phyloP scores from a whole-genome alignment of 2,888 invertebrate genomes.

The Melanchra persicariae region DNA sequence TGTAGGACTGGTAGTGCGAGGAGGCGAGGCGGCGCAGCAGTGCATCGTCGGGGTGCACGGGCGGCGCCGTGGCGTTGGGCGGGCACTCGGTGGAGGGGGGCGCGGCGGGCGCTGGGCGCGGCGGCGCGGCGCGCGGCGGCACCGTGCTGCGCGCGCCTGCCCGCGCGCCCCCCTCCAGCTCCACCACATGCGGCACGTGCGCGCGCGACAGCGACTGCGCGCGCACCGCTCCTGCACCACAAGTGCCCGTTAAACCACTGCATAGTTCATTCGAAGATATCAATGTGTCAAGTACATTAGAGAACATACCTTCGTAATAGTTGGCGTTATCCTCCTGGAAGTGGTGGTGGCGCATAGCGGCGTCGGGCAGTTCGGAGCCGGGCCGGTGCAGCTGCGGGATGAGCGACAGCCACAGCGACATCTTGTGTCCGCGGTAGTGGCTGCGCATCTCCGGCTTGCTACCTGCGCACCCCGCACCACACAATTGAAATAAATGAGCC shows the following conservation, averaged over 20 bases:
- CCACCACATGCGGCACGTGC: constrained; percentile 90
- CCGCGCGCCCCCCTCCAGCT: constrained; percentile 78
- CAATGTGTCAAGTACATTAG: background rate
- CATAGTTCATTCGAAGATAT: background rate
- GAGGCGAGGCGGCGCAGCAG: constrained; percentile 94
- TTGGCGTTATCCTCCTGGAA: constrained; percentile 95
- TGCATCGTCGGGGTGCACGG: constrained; percentile 92
- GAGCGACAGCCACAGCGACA: constrained; percentile 97
- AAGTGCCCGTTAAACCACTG: background rate
- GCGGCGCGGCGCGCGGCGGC: constrained; percentile 86
- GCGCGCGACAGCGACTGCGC: constrained; percentile 93
- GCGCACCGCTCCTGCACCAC: constrained; percentile 93
- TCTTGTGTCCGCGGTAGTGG: constrained; percentile 98
- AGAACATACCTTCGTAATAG: constrained; percentile 93
- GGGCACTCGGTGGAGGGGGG: constrained; percentile 94
- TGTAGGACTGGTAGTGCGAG: constrained; percentile 96
- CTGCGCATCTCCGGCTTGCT: constrained; percentile 95
- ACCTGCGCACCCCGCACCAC: constrained; percentile 83
- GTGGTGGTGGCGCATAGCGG: constrained; percentile 97
- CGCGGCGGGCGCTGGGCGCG: constrained; percentile 83
- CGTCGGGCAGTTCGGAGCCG: constrained; percentile 93
- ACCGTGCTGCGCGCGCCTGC: constrained; percentile 79
- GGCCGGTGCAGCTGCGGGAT: constrained; percentile 97
- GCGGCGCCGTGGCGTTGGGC: constrained; percentile 90
- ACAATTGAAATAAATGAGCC: constrained; percentile 77